Base-by-base conservation (phyloP, 2,888 invertebrate species). In the Brenthis hecate region DNA sequence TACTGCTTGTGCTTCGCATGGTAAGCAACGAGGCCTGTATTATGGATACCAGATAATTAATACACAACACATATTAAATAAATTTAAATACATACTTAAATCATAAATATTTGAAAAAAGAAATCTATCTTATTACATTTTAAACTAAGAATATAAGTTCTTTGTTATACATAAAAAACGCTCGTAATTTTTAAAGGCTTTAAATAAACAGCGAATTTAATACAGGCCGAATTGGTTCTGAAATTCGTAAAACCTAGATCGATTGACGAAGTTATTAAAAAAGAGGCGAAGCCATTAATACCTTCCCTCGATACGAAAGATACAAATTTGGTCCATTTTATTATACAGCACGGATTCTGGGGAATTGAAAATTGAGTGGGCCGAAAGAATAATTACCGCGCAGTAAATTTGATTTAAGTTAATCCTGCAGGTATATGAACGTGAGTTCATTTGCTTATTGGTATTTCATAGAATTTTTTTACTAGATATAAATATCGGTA, bases 261-360 rank as follows among this genome's bases (percentile, higher is more conserved):
- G 65, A 71, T 71, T 68, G 64, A 65, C 56, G 53, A 56, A 65
- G 70, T 69, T 72, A 73, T 74, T 76, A 28, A 43, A 43, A 72
- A 74, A 75, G 72, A 72, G 66, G 69, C 43, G 65, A 51, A 57
- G 54, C 67, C 62, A 71, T 74, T 74, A 74, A 76, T 72, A 70
- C 71, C 70, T 60, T 64, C 56, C 58, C 72, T 50, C 57, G 57
- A 70, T 54, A 32, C 51, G 51, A 64, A 53, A 60, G 69, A 68
- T 64, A 75, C 71, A 74, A 72, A 74, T 73, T 74, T 71, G 68
- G 66, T 68, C 66, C 69, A 72, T 74, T 75, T 74, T 72, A 75
- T 75, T 75, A 76, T 68, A 73, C 62, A 66, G 73, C 36, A 66
- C 66, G 68, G 65, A 69, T 70, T 68, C 69, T 13, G 67, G 65